These are phyloP conservation scores for Drosophila neoperkinsi DNA, from an alignment of 2,888 invertebrate species.

Conservation along the genomic window DNA sequence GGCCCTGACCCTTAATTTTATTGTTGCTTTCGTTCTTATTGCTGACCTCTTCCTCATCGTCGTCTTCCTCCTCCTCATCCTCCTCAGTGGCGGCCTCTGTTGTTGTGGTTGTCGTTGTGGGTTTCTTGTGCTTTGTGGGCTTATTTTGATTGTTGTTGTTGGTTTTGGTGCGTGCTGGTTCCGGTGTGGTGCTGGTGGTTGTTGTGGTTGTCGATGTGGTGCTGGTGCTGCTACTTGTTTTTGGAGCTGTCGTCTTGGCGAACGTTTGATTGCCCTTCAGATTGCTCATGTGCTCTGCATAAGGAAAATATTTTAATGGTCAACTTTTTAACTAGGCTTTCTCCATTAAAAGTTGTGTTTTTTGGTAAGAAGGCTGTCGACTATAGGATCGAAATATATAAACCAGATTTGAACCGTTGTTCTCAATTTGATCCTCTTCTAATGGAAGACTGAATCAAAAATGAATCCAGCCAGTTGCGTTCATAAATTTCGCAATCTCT, in stretches of 20 bases:
- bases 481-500: no score
- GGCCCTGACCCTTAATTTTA: constrained; percentile 38
- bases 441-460: neutral
- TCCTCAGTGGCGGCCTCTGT: constrained; percentile 70
- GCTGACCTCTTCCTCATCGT: constrained; percentile 55
- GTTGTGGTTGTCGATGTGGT: constrained; percentile 60
- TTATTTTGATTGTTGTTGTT: constrained; percentile 66
- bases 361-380: neutral
- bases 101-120: constrained; percentile 64
- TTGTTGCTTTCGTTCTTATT: constrained; percentile 60
- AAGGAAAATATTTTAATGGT: neutral
- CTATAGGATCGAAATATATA: neutral
- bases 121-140: constrained; percentile 79
- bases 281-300: constrained; percentile 82
- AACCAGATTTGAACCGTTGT: neutral
- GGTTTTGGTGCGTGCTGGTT: constrained; percentile 79
- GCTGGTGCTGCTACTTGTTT: constrained; percentile 52
- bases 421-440: neutral
- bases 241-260: constrained; percentile 41
- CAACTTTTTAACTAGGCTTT: neutral
- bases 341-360: neutral
- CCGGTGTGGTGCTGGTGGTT: constrained; percentile 79
- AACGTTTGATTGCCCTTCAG: constrained; percentile 71
- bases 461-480: no score
- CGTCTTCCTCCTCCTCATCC: constrained; percentile 72